Base-by-base conservation (phyloP, 2,113 vertebrate species). In the Anser brachyrhynchus region DNA sequence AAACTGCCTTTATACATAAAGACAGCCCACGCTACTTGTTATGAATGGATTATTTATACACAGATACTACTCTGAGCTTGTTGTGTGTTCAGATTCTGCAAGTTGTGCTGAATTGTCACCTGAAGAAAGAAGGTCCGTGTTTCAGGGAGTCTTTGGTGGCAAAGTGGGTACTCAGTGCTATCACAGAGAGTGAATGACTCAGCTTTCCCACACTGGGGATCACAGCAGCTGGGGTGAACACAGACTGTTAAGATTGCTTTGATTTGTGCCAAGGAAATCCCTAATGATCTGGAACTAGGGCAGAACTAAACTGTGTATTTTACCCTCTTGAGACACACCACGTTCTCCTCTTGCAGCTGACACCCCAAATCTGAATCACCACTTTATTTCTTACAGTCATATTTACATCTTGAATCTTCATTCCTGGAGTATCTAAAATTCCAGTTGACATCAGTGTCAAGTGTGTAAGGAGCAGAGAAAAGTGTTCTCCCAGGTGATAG, bases 261-360 rank as follows among this genome's bases (percentile, higher is more conserved):
- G 87, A 92, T 87, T 93, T 92, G 26, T 71, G 61, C 73, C 4
- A 4, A 84, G 62, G 66, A 93, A 95, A 92, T 93, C 91, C 73
- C 89, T 78, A 28, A 49, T 78, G 89, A 87, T 79, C 15, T 66
- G 46, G 66, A 95, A 73, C 33, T 58, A 72, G 89, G 84, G 70
- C 84, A 84, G 81, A 25, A 41, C 84, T 84, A 78, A 95, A 41
- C 76, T 22, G 0, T 44, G 69, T 19, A 7, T 74, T 92, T 93
- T 67, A 84, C 39, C 74, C 44, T 73, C 76, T 11, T 3, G 79
- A 62, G 87, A 66, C 12, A 6, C 0, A 0, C 91, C 43, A 23
- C 7, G 52, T 19, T 6, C 43, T 85, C 31, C 58, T 91, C 49
- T 57, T 37, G 55, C 59, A 71, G 59, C 87, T 94, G 71, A 55